These are phyloP conservation scores for Vannuccia rotundouncinata DNA, from an alignment of 2,888 invertebrate genomes.

Conservation along the genomic window DNA sequence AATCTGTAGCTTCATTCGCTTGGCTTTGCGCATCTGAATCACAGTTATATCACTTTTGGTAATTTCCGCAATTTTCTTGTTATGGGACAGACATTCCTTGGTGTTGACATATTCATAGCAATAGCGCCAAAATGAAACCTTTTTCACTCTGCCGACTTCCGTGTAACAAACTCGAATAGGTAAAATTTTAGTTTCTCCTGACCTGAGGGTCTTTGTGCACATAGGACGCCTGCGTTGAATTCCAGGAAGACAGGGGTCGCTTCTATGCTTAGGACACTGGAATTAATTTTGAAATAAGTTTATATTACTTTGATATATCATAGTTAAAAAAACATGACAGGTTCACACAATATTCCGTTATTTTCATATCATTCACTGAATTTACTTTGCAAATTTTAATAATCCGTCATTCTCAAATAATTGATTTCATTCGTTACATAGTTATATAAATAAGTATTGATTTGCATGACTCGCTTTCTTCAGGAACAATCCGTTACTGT, in stretches of 20 bases:
- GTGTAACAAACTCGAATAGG: constrained; percentile 13
- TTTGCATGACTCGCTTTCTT: too few species aligned
- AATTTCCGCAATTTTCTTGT: constrained; percentile 17
- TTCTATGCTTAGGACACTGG: neutral
- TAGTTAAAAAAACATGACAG: too few species aligned
- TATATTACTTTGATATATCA: too few species aligned
- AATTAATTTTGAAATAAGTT: too few species aligned
- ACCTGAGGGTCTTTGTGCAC: constrained; percentile 1
- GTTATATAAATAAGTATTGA: too few species aligned
- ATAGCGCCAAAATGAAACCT: neutral
- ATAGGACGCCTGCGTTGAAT: neutral
- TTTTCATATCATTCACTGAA: too few species aligned
- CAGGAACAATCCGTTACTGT: too few species aligned
- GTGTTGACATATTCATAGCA: constrained; percentile 31
- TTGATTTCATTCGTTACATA: too few species aligned
- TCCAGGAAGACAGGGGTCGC: neutral
- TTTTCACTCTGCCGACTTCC: neutral
- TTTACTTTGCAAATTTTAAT: too few species aligned
- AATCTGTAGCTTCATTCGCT: constrained; percentile 8
- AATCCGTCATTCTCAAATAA: too few species aligned
- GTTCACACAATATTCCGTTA: too few species aligned
- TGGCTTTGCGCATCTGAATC: constrained; percentile 30
- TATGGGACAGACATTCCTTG: constrained; percentile 21
- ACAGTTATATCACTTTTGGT: constrained; percentile 22
- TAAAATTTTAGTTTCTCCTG: neutral